These are phyloP conservation scores for Andricus curvator DNA, from an alignment of 2,888 invertebrate species.

Conservation along the genomic window DNA sequence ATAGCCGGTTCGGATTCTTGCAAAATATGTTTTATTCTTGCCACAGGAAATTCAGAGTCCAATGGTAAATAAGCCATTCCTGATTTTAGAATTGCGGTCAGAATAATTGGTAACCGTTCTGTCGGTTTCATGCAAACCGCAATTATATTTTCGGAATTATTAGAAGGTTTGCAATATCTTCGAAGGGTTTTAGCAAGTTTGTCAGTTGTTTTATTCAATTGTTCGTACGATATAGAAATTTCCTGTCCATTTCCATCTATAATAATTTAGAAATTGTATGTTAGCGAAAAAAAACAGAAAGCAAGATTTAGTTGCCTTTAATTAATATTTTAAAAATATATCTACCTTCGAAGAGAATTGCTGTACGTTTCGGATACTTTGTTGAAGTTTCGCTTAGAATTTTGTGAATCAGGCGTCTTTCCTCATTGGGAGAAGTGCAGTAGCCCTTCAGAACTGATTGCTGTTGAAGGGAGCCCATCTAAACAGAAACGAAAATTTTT, in stretches of 20 bases:
- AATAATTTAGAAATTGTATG: constrained; percentile 1
- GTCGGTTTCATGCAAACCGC: constrained; percentile 90
- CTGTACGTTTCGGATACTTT: constrained; percentile 80
- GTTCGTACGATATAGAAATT: constrained; percentile 78
- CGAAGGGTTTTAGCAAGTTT: constrained; percentile 81
- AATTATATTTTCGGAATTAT: constrained; percentile 78
- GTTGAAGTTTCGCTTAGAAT: constrained; percentile 82
- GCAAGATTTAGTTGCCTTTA: not conserved
- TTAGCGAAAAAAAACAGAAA: constrained; percentile 46
- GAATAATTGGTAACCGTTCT: constrained; percentile 83
- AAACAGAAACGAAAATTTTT: constrained; percentile 31
- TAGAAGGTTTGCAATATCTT: constrained; percentile 76
- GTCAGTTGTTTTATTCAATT: constrained; percentile 81
- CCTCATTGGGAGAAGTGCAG: constrained; percentile 53
- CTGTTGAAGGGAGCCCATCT: constrained; percentile 89
- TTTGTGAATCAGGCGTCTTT: constrained; percentile 79
- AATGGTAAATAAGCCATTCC: constrained; percentile 92
- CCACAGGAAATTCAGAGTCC: constrained; percentile 86
- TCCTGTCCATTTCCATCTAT: constrained; percentile 67
- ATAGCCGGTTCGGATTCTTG: constrained; percentile 86
- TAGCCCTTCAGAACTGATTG: constrained; percentile 83
- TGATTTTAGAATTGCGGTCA: constrained; percentile 89
- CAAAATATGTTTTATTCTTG: constrained; percentile 87
- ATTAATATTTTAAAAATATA: too few relatives aligned
- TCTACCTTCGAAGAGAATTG: constrained; percentile 83